phyloP scores from a whole-genome alignment of 64 coral and sea anemone species.

The Pocillopora damicornis region DNA sequence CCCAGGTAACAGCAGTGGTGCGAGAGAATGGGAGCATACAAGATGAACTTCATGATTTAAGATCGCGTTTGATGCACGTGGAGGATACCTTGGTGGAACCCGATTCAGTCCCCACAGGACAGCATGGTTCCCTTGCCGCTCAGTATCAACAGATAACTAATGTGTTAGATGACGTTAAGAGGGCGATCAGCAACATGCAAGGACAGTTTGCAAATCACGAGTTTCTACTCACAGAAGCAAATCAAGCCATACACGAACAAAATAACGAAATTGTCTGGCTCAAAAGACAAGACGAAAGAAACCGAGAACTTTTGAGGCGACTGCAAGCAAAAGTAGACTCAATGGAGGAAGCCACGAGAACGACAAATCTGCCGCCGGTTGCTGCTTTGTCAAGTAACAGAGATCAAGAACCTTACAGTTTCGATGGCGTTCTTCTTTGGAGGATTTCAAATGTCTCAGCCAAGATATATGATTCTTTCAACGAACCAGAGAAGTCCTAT shows the following conservation, averaged over 20 bases:
- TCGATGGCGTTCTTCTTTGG: constrained; percentile 44
- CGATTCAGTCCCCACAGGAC: background rate
- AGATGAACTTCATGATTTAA: constrained; percentile 9
- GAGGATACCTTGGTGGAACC: constrained; percentile 5
- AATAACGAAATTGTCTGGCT: background rate
- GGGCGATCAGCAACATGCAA: constrained; percentile 6
- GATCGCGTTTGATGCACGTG: background rate
- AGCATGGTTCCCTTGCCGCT: background rate
- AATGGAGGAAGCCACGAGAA: constrained; percentile 11
- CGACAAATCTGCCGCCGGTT: background rate
- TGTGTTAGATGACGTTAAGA: constrained; percentile 12
- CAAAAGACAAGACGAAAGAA: background rate
- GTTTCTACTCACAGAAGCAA: constrained; percentile 46
- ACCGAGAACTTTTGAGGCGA: constrained; percentile 2
- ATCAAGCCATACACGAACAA: constrained; percentile 13
- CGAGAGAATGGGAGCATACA: constrained; percentile 7
- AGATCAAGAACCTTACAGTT: background rate
- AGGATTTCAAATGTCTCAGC: constrained; percentile 40
- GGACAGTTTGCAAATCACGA: constrained; percentile 41
- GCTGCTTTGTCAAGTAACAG: background rate
- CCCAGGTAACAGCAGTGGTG: constrained; percentile 8
- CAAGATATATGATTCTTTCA: constrained; percentile 37
- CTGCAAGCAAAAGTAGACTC: constrained; percentile 3
- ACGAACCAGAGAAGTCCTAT: constrained; percentile 47
- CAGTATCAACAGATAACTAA: constrained; percentile 24